A percentile compares a stretch with the other conserved stretches of the same genome.
phyloP scores from a whole-genome alignment of 2,113 vertebrate genomes.

The Sinocyclocheilus rhinocerous region DNA sequence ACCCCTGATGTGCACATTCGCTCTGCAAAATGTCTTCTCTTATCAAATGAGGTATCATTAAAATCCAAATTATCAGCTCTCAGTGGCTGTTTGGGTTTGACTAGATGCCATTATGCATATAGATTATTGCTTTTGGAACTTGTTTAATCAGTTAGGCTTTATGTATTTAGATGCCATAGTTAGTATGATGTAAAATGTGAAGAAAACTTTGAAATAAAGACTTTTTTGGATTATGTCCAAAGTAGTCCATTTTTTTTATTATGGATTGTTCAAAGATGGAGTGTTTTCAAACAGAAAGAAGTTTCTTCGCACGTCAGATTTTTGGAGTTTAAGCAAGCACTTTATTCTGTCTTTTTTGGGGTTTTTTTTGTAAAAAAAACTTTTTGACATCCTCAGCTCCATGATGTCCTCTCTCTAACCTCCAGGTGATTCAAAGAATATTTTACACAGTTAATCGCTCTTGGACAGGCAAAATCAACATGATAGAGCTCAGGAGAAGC shows the following conservation, averaged over 20 bases:
- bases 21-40: neutral
- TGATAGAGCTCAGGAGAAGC: slow-evolving; percentile 92
- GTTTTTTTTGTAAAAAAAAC: too few relatives aligned
- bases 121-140: neutral
- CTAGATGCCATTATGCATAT: neutral
- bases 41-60: neutral
- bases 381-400: neutral
- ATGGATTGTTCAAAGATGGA: neutral
- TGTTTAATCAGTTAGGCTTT: neutral
- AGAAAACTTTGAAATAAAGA: neutral
- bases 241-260: neutral
- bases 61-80: neutral
- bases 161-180: neutral
- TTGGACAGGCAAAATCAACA: slow-evolving; percentile 94
- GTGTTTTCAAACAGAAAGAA: neutral
- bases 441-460: slow-evolving; percentile 98
- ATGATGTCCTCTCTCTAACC: slow-evolving; percentile 9
- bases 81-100: neutral
- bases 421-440: slow-evolving; percentile 96
- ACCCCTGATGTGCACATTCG: neutral
- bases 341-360: too few relatives aligned
- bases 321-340: neutral
- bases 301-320: neutral
- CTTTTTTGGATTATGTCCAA: neutral
- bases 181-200: neutral